A percentile compares a stretch with the other conserved stretches of the same genome.
Evolutionary conservation across 2,113 vertebrate genomes (phyloP).

Genomic region (Hippocampus zosterae): DNA sequence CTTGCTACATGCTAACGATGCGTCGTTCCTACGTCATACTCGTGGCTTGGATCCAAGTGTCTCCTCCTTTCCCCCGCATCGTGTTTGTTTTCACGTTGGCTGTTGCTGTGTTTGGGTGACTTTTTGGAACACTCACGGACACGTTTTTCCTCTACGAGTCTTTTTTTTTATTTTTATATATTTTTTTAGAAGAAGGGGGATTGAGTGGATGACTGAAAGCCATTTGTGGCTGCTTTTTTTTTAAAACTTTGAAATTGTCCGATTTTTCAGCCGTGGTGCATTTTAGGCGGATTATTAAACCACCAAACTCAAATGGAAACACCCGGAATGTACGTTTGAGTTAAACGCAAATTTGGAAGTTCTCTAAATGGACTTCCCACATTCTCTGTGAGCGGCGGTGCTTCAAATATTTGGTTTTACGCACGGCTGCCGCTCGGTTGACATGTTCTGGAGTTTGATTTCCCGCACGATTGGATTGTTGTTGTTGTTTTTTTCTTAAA

Average conservation of each 20-base stretch:
- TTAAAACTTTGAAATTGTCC: background rate
- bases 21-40: conserved; percentile 41
- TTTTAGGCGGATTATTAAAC: background rate
- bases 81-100: conserved; percentile 46
- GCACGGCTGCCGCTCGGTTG: background rate
- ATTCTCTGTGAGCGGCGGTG: background rate
- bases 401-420: background rate
- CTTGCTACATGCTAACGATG: conserved; percentile 20
- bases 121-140: background rate
- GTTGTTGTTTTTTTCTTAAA: background rate
- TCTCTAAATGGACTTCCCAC: background rate
- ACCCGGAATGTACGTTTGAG: background rate
- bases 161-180: too few species aligned
- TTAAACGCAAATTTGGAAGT: background rate
- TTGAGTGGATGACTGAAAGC: background rate
- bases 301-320: background rate
- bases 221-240: conserved; percentile 9
- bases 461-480: conserved; percentile 32
- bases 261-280: background rate
- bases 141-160: background rate
- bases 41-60: conserved; percentile 51
- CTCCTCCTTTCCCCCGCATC: conserved; percentile 13
- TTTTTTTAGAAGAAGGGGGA: background rate
- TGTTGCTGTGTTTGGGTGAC: conserved; percentile 48
- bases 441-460: conserved; percentile 5